phyloP scores from a whole-genome alignment of 1,140 invertebrate genomes.

The Pseudomyrmex flavicornis region DNA sequence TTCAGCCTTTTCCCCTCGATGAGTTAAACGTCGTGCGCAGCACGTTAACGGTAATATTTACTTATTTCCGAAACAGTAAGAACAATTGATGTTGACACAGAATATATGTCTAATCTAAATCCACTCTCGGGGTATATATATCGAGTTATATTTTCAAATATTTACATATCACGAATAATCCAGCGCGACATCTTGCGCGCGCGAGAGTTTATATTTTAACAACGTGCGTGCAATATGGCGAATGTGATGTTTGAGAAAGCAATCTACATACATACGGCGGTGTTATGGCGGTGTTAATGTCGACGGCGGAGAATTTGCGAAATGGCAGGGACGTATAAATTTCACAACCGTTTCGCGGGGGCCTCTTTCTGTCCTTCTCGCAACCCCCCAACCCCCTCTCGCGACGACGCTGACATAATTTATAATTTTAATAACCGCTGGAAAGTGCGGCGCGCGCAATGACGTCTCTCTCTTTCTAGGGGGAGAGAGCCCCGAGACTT shows the following conservation, averaged over 20 bases:
- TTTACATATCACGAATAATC: not conserved
- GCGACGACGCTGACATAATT: slow-evolving; percentile 38
- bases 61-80: not conserved
- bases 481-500: slow-evolving; percentile 8
- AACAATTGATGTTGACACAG: too few relatives aligned
- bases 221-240: not conserved
- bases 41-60: not conserved
- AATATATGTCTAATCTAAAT: too few relatives aligned
- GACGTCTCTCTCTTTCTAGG: not conserved
- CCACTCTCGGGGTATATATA: too few relatives aligned
- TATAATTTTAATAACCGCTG: slow-evolving; percentile 59
- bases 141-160: too few relatives aligned
- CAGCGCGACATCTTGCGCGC: not conserved
- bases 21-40: too few relatives aligned
- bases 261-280: not conserved
- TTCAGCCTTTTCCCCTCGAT: slow-evolving; percentile 11
- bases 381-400: not conserved
- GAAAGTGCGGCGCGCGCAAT: not conserved
- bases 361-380: not conserved
- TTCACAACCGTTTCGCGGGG: slow-evolving; percentile 34
- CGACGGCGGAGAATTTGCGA: slow-evolving; percentile 49
- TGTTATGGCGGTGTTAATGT: slow-evolving; percentile 36
- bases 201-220: not conserved
- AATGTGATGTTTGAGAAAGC: not conserved
- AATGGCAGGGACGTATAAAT: slow-evolving; percentile 49